Percentiles rank a stretch among this genome's conserved stretches.
These are phyloP conservation scores for Rutpela maculata DNA, from an alignment of 2,888 invertebrate species.

Conservation along the genomic window DNA sequence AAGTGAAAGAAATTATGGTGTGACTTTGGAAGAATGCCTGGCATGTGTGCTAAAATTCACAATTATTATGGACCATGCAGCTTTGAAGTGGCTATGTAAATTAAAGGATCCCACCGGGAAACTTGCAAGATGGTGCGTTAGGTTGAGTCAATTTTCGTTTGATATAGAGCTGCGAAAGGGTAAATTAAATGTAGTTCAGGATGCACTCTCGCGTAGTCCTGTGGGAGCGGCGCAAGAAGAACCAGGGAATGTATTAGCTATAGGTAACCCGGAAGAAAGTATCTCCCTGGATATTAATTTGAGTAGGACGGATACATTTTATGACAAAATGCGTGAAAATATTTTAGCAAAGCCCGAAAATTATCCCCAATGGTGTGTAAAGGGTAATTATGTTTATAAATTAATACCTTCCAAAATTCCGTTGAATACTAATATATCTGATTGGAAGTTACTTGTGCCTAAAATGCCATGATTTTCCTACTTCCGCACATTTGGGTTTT, in stretches of 20 bases:
- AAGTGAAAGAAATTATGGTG: slow-evolving; percentile 4
- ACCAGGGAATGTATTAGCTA: neutral
- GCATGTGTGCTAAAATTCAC: too few species aligned
- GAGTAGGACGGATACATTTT: slow-evolving; percentile 27
- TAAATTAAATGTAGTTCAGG: too few species aligned
- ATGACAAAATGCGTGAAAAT: slow-evolving; percentile 36
- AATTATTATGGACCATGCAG: slow-evolving; percentile 9
- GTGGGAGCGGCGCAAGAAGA: neutral
- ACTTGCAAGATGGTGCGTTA: slow-evolving; percentile 27
- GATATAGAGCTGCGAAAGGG: slow-evolving; percentile 11
- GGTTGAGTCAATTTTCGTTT: slow-evolving; percentile 23
- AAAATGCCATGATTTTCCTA: slow-evolving; percentile 1
- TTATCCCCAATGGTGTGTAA: slow-evolving; percentile 41
- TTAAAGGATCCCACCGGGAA: too few species aligned
- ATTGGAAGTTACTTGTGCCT: too few species aligned
- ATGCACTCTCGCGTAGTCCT: slow-evolving; percentile 24
- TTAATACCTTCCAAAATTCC: too few species aligned
- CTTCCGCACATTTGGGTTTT: neutral
- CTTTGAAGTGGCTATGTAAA: neutral
- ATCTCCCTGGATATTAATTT: slow-evolving; percentile 36
- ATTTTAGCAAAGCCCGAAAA: slow-evolving; percentile 32
- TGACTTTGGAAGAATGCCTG: neutral
- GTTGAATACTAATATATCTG: too few species aligned
- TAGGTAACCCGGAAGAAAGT: too few species aligned
- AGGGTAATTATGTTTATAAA: slow-evolving; percentile 38